Evolutionary conservation across 1,140 invertebrate genomes (phyloP).

Genomic region (Plectrocnemia conspersa): DNA sequence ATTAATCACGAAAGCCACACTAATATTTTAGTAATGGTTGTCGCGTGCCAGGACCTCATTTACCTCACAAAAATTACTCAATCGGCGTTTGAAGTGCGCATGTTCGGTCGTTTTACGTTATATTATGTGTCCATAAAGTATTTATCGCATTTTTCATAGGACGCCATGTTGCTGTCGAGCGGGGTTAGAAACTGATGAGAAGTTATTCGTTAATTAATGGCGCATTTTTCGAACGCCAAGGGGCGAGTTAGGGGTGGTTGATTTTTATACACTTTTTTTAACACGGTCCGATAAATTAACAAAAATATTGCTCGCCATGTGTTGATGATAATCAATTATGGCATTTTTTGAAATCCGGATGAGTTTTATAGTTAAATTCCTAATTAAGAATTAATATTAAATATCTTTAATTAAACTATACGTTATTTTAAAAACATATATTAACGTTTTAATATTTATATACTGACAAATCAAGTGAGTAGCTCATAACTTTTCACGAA

Average conservation of each 20-base stretch:
- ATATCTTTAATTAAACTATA: too few relatives aligned
- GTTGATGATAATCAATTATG: too few relatives aligned
- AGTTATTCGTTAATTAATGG: conserved; percentile 22
- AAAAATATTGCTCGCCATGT: too few relatives aligned
- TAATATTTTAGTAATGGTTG: conserved; percentile 17
- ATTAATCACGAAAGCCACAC: conserved; percentile 12
- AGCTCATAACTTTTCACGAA: too few relatives aligned
- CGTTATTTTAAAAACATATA: too few relatives aligned
- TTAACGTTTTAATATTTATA: too few relatives aligned
- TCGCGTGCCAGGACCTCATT: conserved; percentile 13
- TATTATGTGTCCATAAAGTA: conserved; percentile 7
- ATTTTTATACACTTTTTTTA: conserved; percentile 1
- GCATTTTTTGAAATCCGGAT: too few relatives aligned
- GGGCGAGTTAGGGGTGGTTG: neutral
- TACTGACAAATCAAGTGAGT: too few relatives aligned
- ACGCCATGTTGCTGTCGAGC: neutral
- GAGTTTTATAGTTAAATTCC: too few relatives aligned
- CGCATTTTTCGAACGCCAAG: neutral
- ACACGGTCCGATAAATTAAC: too few relatives aligned
- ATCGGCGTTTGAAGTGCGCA: conserved; percentile 21
- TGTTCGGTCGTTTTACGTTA: too few relatives aligned
- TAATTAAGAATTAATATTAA: too few relatives aligned
- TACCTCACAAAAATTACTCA: conserved; percentile 22
- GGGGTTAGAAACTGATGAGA: conserved; percentile 14
- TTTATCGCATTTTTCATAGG: conserved; percentile 9